Evolutionary conservation across 2,797 vertebrate genomes (phyloP), one percentile per base, ranked within the genome.

Genomic region (Aeoliscus strigatus): DNA sequence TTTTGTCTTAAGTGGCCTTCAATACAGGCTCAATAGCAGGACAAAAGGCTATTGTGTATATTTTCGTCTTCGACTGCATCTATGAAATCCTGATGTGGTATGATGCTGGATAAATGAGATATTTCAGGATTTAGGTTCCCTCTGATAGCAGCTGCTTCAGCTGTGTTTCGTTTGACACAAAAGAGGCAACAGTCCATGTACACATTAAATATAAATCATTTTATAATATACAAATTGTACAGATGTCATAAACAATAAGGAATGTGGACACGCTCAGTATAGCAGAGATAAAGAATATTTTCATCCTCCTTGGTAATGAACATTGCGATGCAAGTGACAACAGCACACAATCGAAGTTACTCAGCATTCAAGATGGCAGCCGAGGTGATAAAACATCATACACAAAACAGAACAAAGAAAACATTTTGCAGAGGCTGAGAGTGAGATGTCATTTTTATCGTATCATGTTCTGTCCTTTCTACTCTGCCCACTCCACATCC

Each of bases 191-290:
- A 70, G 79, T 71, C 60, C 42, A 1, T 77, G 64, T 73, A 66
- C 73, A 86, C 82, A 84, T 85, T 86, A 90, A 88, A 89, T 89
- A 88, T 89, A 89, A 90, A 90, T 88, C 86, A 82, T 87, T 89
- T 88, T 90, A 87, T 90, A 86, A 85, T 87, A 86, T 90, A 90
- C 88, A 90, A 87, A 88, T 90, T 90, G 79, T 90, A 89, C 88
- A 90, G 82, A 84, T 83, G 81, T 77, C 82, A 80, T 80, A 61
- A 80, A 78, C 78, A 80, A 67, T 66, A 80, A n/a, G 71, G 73
- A 77, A 81, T 60, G 64, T 73, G 58, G 60, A 79, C 77, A 67
- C 44, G 76, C 59, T 60, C 37, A 44, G 55, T 48, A 79, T 64
- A 74, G 64, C 61, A 66, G 72, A 79, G 66, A 79, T 72, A 77